Base-by-base conservation (phyloP, 2,113 vertebrate species). In the Nothoprocta pentlandii region DNA sequence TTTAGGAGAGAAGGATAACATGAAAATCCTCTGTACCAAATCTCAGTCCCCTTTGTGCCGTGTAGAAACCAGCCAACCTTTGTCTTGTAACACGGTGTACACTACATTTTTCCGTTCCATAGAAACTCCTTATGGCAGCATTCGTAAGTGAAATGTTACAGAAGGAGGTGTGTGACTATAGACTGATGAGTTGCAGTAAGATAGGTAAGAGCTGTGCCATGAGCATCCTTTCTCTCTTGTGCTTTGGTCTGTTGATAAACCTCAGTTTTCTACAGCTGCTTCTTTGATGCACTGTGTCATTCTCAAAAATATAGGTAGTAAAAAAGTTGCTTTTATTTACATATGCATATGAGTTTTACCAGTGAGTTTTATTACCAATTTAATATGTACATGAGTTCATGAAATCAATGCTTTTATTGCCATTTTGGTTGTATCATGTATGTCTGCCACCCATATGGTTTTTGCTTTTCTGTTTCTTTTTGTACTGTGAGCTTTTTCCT, bases 61-160 rank as follows among this genome's bases (percentile, higher is more conserved):
- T 8, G 11, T 28, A 53, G 44, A 87, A 80, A 77, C 54, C 5
- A 34, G 21, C 39, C 41, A 68, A 1, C 11, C 21, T 58, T 64
- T 70, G 14, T 70, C 30, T 70, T 69, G 70, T 30, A 64, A 79
- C 56, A 47, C 22, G 28, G 8, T 2, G 1, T 3, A 2, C 5
- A 5, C 49, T 21, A 5, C 17, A 7, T 79, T 71, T 87, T 6
- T 42, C 7, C 0, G 0, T 79, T 62, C 69, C 41, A 41, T 12
- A 46, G 44, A 67, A 66, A 63, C 10, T 30, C 51, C 22, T 44
- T 39, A 61, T 71, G 9, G 22, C 39, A 36, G 13, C 66, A 3
- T 25, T 74, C 4, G 44, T 42, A 59, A 61, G 13, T 16, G 20
- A 56, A 49, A 71, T 16, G 28, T 32, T 56, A 15, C 34, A 80